Evolutionary conservation across 2,888 invertebrate species (phyloP).

Genomic region (Pheosia tremula): DNA sequence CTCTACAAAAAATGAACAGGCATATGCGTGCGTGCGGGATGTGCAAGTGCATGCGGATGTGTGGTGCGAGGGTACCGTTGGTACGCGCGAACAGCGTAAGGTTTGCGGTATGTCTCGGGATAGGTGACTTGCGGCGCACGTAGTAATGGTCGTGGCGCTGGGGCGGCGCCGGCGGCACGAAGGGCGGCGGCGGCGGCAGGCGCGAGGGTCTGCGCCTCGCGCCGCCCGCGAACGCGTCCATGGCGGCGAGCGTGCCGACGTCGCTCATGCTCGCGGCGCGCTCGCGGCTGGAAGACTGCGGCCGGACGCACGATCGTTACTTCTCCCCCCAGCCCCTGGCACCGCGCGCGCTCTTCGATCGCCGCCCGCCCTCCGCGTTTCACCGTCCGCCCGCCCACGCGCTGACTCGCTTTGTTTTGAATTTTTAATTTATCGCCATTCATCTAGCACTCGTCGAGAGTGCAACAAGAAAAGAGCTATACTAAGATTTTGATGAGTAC

Average conservation of each 20-base stretch:
- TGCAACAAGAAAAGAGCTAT: slow-evolving; percentile 58
- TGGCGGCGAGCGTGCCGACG: slow-evolving; percentile 83
- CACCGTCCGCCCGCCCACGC: slow-evolving; percentile 74
- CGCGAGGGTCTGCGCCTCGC: slow-evolving; percentile 77
- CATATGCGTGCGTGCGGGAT: slow-evolving; percentile 37
- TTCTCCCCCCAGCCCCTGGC: slow-evolving; percentile 62
- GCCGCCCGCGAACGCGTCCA: slow-evolving; percentile 83
- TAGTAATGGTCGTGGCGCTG: slow-evolving; percentile 79
- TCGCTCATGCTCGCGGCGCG: slow-evolving; percentile 81
- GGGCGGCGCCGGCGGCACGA: slow-evolving; percentile 79
- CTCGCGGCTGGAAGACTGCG: slow-evolving; percentile 82
- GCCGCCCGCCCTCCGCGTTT: slow-evolving; percentile 77
- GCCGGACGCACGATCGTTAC: slow-evolving; percentile 69
- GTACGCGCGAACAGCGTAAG: slow-evolving; percentile 78
- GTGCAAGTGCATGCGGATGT: slow-evolving; percentile 48
- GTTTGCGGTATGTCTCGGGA: slow-evolving; percentile 71
- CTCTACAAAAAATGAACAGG: slow-evolving; percentile 18
- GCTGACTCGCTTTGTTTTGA: slow-evolving; percentile 77
- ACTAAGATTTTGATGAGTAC: slow-evolving; percentile 45
- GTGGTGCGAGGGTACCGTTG: slow-evolving; percentile 67
- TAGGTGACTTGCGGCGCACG: slow-evolving; percentile 80
- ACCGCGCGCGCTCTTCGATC: slow-evolving; percentile 81
- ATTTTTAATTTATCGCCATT: slow-evolving; percentile 82
- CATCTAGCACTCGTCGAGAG: slow-evolving; percentile 65
- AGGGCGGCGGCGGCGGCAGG: slow-evolving; percentile 79